phyloP scores from a whole-genome alignment of 2,888 invertebrate genomes.

The Macrostomum cliftonense region DNA sequence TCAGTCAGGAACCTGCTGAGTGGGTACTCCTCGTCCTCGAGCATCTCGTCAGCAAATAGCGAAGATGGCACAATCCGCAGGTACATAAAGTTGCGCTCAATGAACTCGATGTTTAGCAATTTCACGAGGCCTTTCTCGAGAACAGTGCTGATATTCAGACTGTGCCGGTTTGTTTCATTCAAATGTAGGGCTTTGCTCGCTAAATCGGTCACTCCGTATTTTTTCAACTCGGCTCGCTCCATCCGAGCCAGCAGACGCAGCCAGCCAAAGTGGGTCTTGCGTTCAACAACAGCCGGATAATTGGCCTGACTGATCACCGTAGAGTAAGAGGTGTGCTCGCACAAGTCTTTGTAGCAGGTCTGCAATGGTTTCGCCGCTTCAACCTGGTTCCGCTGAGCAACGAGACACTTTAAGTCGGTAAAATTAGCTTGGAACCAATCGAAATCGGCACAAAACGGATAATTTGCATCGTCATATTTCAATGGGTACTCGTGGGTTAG shows the following conservation, averaged over 20 bases:
- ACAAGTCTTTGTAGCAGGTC: background rate
- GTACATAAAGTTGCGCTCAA: constrained; percentile 11
- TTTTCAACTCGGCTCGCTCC: constrained; percentile 3
- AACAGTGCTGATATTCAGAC: background rate
- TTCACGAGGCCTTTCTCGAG: background rate
- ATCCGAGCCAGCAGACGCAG: background rate
- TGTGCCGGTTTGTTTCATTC: background rate
- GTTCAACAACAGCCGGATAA: constrained; percentile 9
- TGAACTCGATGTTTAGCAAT: constrained; percentile 9
- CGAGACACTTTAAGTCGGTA: no score
- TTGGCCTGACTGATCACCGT: constrained; percentile 9
- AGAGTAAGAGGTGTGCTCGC: constrained; percentile 3
- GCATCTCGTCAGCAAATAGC: constrained; percentile 10
- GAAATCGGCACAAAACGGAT: background rate
- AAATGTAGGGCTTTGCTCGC: background rate
- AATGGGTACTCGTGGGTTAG: background rate
- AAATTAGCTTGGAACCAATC: no score
- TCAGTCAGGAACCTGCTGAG: constrained; percentile 10
- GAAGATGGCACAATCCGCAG: constrained; percentile 9
- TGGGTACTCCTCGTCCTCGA: constrained; percentile 11
- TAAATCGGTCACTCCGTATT: constrained; percentile 5
- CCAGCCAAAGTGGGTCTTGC: constrained; percentile 7
- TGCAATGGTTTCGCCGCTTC: no score
- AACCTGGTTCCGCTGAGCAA: no score
- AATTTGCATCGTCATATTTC: background rate